A percentile compares a stretch with the other conserved stretches of the same genome.
Evolutionary conservation across 2,113 vertebrate species (phyloP).

Genomic region (Ciconia maguari): DNA sequence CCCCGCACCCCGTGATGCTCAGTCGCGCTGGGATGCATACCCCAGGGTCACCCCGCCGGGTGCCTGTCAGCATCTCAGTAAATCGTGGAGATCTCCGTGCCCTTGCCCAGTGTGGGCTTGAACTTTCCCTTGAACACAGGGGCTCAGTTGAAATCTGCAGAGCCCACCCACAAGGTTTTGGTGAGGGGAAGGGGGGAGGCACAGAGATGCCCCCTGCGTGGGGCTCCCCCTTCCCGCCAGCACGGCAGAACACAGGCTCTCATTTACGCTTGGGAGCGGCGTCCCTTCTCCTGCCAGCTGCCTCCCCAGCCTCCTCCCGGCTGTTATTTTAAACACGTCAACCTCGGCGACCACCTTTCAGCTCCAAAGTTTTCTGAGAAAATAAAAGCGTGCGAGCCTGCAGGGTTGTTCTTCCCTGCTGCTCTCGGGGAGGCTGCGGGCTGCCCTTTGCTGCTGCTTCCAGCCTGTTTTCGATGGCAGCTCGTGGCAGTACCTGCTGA

Average conservation of each 20-base stretch:
- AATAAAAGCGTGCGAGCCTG: neutral
- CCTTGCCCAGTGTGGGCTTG: neutral
- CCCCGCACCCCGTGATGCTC: rapidly evolving
- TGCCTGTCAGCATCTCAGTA: neutral
- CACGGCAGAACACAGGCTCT: neutral
- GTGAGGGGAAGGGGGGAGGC: constrained; percentile 18
- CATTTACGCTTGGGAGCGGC: neutral
- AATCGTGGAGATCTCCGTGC: neutral
- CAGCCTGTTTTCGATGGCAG: neutral
- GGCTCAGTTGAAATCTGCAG: neutral
- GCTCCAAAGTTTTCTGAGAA: constrained; percentile 39
- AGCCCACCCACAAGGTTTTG: constrained; percentile 56
- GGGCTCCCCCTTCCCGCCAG: neutral
- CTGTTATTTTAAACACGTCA: constrained; percentile 67
- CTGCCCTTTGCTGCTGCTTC: neutral
- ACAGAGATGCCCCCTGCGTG: neutral
- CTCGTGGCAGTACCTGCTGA: neutral
- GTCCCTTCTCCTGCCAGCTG: neutral
- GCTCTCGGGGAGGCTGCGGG: neutral
- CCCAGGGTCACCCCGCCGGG: neutral
- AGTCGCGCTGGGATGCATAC: neutral
- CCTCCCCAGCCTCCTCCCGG: constrained; percentile 44
- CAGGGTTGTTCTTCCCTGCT: neutral
- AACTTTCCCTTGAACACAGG: neutral
- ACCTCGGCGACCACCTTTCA: constrained; percentile 57